A percentile compares a stretch with the other conserved stretches of the same genome.
These are phyloP conservation scores for Terrapene triunguis DNA, from an alignment of 2,113 vertebrate species.

Conservation along the genomic window DNA sequence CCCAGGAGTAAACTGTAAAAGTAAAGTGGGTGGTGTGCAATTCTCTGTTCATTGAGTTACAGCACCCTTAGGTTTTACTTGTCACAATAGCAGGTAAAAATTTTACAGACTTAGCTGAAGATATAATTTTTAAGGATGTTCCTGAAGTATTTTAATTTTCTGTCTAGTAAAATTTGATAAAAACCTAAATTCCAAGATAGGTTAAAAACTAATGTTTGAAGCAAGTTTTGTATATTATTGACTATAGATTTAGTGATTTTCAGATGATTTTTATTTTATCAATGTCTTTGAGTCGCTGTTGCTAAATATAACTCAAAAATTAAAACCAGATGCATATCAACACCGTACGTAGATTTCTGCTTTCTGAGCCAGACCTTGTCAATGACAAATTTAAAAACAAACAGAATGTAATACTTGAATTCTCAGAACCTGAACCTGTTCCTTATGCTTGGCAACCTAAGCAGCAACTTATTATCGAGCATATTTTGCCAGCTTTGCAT, in stretches of 20 bases:
- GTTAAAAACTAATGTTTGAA: neutral
- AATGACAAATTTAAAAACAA: neutral
- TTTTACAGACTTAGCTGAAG: neutral
- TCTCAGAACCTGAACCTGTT: neutral
- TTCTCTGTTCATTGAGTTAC: neutral
- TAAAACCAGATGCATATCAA: neutral
- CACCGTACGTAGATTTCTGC: accelerated
- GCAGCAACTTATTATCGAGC: neutral
- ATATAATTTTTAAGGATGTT: neutral
- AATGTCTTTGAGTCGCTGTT: neutral
- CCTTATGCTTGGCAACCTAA: neutral
- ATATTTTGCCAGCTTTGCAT: neutral
- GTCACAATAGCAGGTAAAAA: neutral
- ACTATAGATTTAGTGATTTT: neutral
- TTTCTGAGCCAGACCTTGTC: neutral
- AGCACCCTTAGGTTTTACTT: neutral
- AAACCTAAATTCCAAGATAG: neutral
- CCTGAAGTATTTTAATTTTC: neutral
- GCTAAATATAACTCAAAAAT: neutral
- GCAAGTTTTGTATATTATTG: neutral
- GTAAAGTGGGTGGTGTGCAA: neutral
- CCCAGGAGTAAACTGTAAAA: neutral
- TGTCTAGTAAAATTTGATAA: neutral
- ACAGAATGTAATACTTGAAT: neutral
- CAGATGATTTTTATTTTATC: accelerated